A percentile compares a stretch with the other conserved stretches of the same genome.
phyloP scores from a whole-genome alignment of 92 coral and sea anemone genomes.

The Palythoa grandis region DNA sequence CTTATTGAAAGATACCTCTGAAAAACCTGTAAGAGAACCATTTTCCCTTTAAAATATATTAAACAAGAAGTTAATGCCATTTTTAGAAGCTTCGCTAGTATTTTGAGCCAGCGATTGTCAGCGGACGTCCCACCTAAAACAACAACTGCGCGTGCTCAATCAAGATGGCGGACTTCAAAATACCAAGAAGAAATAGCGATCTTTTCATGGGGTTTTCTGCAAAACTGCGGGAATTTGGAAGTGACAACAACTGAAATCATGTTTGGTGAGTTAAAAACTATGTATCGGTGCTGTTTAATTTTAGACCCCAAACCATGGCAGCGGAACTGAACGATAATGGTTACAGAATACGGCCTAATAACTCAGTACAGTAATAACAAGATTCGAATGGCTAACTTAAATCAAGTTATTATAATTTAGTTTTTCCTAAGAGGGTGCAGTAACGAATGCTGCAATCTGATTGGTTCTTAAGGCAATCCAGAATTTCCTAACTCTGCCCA shows the following conservation, averaged over 20 bases:
- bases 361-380: too few species aligned
- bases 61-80: too few species aligned
- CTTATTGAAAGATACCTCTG: neutral
- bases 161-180: conserved; percentile 4
- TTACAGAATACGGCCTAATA: too few species aligned
- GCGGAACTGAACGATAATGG: neutral
- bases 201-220: neutral
- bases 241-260: neutral
- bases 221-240: conserved; percentile 1
- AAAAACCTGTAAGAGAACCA: conserved; percentile 6
- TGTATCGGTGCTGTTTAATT: neutral
- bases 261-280: neutral
- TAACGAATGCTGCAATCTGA: too few species aligned
- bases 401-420: too few species aligned
- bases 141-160: neutral
- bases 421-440: too few species aligned
- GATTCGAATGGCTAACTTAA: too few species aligned
- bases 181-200: neutral
- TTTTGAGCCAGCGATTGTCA: neutral
- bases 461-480: too few species aligned
- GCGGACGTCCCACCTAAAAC: neutral
- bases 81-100: neutral
- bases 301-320: neutral
- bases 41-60: conserved; percentile 15
- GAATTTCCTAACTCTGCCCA: too few species aligned